These are phyloP conservation scores for Macquaria australasica DNA, from an alignment of 2,113 vertebrate species.

Conservation along the genomic window DNA sequence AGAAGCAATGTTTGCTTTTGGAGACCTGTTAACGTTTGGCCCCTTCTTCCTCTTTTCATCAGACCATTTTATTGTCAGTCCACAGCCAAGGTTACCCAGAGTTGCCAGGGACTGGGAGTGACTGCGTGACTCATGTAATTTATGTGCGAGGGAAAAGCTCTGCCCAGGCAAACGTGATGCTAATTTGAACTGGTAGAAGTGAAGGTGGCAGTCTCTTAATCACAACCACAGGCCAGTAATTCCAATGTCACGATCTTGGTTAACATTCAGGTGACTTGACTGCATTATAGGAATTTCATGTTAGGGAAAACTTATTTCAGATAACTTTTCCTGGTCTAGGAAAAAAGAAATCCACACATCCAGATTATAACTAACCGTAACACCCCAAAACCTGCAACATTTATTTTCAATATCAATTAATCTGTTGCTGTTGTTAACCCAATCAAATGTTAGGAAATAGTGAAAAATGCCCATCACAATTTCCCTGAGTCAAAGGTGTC, in stretches of 20 bases:
- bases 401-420: neutral
- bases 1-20: conserved; percentile 15
- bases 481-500: neutral
- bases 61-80: conserved; percentile 62
- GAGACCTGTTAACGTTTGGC: conserved; percentile 60
- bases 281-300: neutral
- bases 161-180: conserved; percentile 15
- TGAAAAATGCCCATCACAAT: neutral
- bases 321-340: neutral
- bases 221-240: neutral
- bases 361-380: neutral
- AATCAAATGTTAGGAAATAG: neutral
- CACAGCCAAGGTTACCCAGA: conserved; percentile 61
- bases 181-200: conserved; percentile 42
- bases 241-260: neutral
- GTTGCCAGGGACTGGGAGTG: conserved; percentile 55
- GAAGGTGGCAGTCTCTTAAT: neutral
- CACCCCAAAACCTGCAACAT: neutral
- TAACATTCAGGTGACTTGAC: neutral
- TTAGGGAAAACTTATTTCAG: neutral
- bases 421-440: neutral
- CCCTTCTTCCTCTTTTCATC: conserved; percentile 49
- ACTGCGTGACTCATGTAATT: conserved; percentile 59
- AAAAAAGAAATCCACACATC: neutral
- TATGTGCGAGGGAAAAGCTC: conserved; percentile 45